Percentiles rank a stretch among this genome's conserved stretches.
Conservation (phyloP, 2,797 vertebrate species). For the Parauchenoglanis punctatus region DNA sequence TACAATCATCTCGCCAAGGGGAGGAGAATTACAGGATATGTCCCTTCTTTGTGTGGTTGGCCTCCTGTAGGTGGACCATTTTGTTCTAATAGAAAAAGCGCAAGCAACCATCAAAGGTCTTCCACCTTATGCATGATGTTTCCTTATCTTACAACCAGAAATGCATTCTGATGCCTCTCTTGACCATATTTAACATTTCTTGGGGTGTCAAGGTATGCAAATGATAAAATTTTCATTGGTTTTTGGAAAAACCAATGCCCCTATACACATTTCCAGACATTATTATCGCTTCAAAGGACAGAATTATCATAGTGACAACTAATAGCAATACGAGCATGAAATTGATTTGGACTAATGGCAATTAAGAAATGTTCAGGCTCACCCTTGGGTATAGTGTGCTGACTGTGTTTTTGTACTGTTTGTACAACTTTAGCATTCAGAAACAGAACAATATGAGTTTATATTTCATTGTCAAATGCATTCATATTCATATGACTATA, state of each 20-base stretch:
- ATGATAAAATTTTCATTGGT: background rate
- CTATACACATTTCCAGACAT: background rate
- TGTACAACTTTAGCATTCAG: background rate
- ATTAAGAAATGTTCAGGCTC: background rate
- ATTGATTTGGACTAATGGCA: background rate
- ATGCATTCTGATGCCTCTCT: constrained; percentile 36
- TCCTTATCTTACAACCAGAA: constrained; percentile 35
- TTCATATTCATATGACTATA: background rate
- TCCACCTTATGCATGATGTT: constrained; percentile 62
- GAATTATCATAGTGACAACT: background rate
- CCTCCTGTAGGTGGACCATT: constrained; percentile 82
- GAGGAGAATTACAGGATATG: constrained; percentile 83
- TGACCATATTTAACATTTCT: background rate
- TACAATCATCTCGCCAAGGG: constrained; percentile 93
- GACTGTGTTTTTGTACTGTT: background rate
- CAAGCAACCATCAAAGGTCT: constrained; percentile 78
- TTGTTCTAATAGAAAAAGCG: constrained; percentile 82
- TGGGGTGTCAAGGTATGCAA: constrained; percentile 18
- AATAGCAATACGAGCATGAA: background rate
- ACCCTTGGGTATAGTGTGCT: background rate
- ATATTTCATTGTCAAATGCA: constrained; percentile 5
- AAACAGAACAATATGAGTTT: background rate
- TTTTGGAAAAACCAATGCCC: background rate
- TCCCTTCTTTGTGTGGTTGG: constrained; percentile 84
- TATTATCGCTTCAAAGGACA: background rate